Evolutionary conservation across 2,797 vertebrate genomes (phyloP).

Genomic region (Pelodytes ibericus): DNA sequence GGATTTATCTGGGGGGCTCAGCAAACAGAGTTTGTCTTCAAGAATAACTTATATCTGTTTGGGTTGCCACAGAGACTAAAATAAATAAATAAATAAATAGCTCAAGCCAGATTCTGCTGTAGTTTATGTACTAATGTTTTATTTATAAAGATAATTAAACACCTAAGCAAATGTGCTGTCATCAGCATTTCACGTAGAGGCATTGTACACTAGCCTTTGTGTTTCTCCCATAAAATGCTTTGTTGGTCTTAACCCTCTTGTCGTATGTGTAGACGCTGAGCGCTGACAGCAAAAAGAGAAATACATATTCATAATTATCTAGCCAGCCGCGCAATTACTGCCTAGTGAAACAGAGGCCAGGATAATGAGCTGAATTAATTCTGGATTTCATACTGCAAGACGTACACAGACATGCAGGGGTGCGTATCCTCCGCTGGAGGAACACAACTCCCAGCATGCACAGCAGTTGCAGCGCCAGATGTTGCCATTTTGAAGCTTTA

Average conservation of each 20-base stretch:
- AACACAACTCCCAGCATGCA: not conserved
- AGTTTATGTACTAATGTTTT: slow-evolving; percentile 33
- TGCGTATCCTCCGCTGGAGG: not conserved
- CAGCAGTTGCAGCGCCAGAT: no score
- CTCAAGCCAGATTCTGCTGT: slow-evolving; percentile 1
- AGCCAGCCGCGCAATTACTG: slow-evolving; percentile 71
- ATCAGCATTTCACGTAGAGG: slow-evolving; percentile 45
- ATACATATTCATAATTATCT: slow-evolving; percentile 74
- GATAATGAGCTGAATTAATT: slow-evolving; percentile 70
- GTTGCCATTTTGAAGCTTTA: no score
- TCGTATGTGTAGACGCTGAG: slow-evolving; percentile 48
- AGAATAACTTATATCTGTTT: slow-evolving; percentile 65
- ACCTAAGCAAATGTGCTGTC: slow-evolving; percentile 26
- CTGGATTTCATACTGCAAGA: slow-evolving; percentile 66
- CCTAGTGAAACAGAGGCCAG: slow-evolving; percentile 62
- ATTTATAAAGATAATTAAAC: slow-evolving; percentile 35
- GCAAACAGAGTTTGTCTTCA: slow-evolving; percentile 62
- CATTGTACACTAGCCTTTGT: slow-evolving; percentile 5
- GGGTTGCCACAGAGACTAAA: slow-evolving; percentile 50
- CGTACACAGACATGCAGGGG: slow-evolving; percentile 59
- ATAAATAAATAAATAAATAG: no score
- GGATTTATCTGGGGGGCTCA: slow-evolving; percentile 73
- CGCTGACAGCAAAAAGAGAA: slow-evolving; percentile 57
- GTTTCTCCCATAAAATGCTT: slow-evolving; percentile 48
- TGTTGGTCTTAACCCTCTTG: slow-evolving; percentile 53